Conservation (phyloP, 2,113 vertebrate genomes). For the Gallinago jamesoni region DNA sequence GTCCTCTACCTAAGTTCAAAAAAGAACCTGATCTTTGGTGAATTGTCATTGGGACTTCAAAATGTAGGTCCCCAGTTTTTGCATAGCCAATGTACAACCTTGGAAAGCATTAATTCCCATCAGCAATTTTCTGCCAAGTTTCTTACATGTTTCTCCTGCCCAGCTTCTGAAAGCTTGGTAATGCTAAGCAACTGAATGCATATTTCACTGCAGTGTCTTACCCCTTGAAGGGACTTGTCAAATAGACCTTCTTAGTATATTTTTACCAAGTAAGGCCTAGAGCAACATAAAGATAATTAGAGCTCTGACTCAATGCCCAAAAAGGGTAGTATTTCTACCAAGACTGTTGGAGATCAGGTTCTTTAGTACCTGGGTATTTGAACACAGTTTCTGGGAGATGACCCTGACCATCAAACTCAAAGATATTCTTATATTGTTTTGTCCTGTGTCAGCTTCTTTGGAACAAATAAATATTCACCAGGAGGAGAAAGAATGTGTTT, state of each 20-base stretch:
- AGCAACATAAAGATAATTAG: not conserved
- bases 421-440: not conserved
- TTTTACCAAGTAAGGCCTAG: not conserved
- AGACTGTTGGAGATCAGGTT: not conserved
- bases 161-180: not conserved
- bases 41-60: not conserved
- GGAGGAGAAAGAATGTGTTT: not conserved
- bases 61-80: not conserved
- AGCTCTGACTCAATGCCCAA: not conserved
- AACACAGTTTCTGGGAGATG: not conserved
- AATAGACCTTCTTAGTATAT: not conserved
- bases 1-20: not conserved
- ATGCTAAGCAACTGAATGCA: not conserved
- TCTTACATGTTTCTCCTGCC: not conserved
- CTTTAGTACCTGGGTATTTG: not conserved
- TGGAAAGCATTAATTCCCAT: not conserved
- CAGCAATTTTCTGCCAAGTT: not conserved
- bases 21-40: not conserved
- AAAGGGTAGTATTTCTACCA: not conserved
- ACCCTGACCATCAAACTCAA: not conserved
- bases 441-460: not conserved
- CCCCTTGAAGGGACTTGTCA: not conserved
- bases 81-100: too few relatives aligned
- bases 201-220: not conserved
- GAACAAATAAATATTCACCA: not conserved